Evolutionary conservation across 2,113 vertebrate genomes (phyloP).

Genomic region (Amphiprion ocellaris): DNA sequence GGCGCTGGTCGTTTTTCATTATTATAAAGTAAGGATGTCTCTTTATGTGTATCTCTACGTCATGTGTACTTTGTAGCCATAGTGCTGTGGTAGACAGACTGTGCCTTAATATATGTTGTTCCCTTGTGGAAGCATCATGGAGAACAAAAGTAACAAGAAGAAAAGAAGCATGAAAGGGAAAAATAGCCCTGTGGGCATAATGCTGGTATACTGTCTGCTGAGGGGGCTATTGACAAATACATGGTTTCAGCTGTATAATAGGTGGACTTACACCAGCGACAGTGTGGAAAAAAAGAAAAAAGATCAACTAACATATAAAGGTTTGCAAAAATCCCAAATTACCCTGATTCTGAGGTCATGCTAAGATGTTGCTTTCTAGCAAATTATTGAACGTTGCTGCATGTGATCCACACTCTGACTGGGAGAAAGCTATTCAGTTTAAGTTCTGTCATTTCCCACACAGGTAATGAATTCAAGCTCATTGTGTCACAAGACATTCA

Average conservation of each 20-base stretch:
- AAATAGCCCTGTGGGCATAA: neutral
- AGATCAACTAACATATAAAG: neutral
- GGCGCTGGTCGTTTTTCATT: slow-evolving; percentile 1
- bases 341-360: neutral
- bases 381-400: neutral
- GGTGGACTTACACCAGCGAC: neutral
- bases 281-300: neutral
- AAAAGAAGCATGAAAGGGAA: slow-evolving; percentile 7
- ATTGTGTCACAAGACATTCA: slow-evolving; percentile 7
- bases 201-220: neutral
- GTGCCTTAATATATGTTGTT: neutral
- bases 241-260: slow-evolving; percentile 2
- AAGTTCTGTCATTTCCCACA: neutral
- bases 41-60: neutral
- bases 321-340: neutral
- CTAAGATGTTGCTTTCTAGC: slow-evolving; percentile 2
- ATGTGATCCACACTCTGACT: neutral
- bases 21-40: neutral
- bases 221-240: slow-evolving; percentile 6
- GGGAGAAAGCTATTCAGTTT: neutral
- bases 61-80: neutral
- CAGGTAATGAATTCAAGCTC: slow-evolving; percentile 12
- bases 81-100: slow-evolving; percentile 24
- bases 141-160: slow-evolving; percentile 27
- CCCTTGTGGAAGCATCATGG: neutral